These are phyloP conservation scores for Epizoanthus rinbou DNA, from an alignment of 92 coral and sea anemone genomes.

Conservation along the genomic window DNA sequence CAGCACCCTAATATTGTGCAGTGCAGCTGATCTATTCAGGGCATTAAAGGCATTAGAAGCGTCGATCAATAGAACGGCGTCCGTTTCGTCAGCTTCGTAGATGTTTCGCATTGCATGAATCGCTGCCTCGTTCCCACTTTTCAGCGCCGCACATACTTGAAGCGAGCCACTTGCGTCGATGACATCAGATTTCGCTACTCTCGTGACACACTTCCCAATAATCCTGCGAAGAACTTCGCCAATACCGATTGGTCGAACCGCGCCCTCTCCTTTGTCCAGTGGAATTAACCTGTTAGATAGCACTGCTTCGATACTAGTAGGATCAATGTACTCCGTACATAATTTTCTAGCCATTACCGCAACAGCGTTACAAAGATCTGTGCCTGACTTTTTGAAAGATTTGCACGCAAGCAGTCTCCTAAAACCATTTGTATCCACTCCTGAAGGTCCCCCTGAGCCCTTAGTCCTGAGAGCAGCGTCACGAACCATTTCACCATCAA, in stretches of 20 bases:
- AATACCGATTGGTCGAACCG: slow-evolving; percentile 46
- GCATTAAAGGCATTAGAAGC: slow-evolving; percentile 50
- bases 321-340: slow-evolving; percentile 33
- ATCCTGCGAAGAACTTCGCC: slow-evolving; percentile 45
- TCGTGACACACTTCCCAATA: slow-evolving; percentile 37
- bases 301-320: slow-evolving; percentile 10
- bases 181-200: slow-evolving; percentile 23
- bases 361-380: slow-evolving; percentile 19
- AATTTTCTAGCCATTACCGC: slow-evolving; percentile 16
- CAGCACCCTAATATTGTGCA: slow-evolving; percentile 43
- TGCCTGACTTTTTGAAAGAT: slow-evolving; percentile 36
- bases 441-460: slow-evolving; percentile 58
- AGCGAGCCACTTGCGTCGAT: slow-evolving; percentile 48
- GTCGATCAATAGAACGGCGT: slow-evolving; percentile 47
- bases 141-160: slow-evolving; percentile 37
- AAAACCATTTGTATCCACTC: slow-evolving; percentile 49
- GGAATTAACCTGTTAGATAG: slow-evolving; percentile 33
- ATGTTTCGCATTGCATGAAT: slow-evolving; percentile 43
- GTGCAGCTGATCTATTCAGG: slow-evolving; percentile 24
- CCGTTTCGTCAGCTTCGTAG: slow-evolving; percentile 44
- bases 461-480: slow-evolving; percentile 48
- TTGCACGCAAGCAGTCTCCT: slow-evolving; percentile 48
- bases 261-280: slow-evolving; percentile 47
- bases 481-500: slow-evolving; percentile 56
- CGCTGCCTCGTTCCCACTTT: slow-evolving; percentile 42